Evolutionary conservation across 2,888 invertebrate genomes (phyloP).

Genomic region (Xiphydria camelus): DNA sequence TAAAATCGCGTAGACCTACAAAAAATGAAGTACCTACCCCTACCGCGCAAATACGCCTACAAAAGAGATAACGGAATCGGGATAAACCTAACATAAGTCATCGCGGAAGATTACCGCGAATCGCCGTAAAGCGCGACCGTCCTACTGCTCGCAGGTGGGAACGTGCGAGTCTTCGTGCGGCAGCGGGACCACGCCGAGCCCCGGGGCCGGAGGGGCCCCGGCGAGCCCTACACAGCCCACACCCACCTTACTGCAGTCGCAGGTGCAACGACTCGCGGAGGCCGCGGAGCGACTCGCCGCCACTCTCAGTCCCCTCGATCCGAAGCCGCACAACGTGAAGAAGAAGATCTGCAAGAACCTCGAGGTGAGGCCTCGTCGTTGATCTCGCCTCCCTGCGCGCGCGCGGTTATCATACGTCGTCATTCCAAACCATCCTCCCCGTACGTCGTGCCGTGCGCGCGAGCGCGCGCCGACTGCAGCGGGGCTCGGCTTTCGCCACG

Average conservation of each 20-base stretch:
- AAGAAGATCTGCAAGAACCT: conserved; percentile 86
- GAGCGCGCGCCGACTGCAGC: too few relatives aligned
- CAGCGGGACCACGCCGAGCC: conserved; percentile 53
- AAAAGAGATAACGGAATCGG: too few relatives aligned
- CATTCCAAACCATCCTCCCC: too few relatives aligned
- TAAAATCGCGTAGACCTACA: too few relatives aligned
- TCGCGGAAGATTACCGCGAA: too few relatives aligned
- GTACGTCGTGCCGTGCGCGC: too few relatives aligned
- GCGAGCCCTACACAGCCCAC: conserved; percentile 65
- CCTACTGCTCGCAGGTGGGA: conserved; percentile 50
- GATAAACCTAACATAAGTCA: too few relatives aligned
- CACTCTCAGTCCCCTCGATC: conserved; percentile 83
- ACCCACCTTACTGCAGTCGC: conserved; percentile 79
- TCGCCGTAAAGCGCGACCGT: conserved; percentile 50
- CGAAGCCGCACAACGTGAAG: conserved; percentile 90
- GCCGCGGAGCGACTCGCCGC: conserved; percentile 83
- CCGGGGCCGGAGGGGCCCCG: conserved; percentile 49
- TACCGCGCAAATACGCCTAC: too few relatives aligned
- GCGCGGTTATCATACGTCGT: too few relatives aligned
- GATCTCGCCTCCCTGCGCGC: too few relatives aligned
- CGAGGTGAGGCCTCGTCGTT: conserved; percentile 62
- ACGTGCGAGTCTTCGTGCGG: conserved; percentile 56
- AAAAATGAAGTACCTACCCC: too few relatives aligned
- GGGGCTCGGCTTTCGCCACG: too few relatives aligned
- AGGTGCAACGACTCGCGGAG: conserved; percentile 80